A percentile compares a stretch with the other conserved stretches of the same genome.
Evolutionary conservation across 2,113 vertebrate species (phyloP).

Genomic region (Taxidea taxus): DNA sequence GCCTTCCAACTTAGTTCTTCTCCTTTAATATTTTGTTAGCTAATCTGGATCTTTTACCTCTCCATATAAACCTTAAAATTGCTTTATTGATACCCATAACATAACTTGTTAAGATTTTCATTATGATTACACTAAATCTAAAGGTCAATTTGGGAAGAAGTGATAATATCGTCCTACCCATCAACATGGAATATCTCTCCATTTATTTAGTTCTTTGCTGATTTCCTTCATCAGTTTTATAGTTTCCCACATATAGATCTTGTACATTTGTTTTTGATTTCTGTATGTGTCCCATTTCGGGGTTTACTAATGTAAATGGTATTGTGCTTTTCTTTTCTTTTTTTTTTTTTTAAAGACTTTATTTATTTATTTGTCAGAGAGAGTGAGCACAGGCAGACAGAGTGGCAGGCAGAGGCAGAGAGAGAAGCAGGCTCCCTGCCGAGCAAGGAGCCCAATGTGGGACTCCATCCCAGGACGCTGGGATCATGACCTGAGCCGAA

Average conservation of each 20-base stretch:
- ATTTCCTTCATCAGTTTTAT: not conserved
- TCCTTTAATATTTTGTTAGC: not conserved
- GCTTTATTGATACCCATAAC: not conserved
- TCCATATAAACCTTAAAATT: not conserved
- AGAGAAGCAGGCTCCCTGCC: too few relatives aligned
- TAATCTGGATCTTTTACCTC: not conserved
- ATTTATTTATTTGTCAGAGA: too few relatives aligned
- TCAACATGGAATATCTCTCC: not conserved
- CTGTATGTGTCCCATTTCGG: not conserved
- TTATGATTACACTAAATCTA: not conserved
- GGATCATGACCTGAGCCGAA: too few relatives aligned
- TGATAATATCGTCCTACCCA: not conserved
- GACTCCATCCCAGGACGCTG: too few relatives aligned
- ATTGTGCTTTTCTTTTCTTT: not conserved
- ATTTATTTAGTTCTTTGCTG: not conserved
- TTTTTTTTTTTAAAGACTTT: too few relatives aligned
- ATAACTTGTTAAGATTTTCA: not conserved
- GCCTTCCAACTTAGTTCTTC: not conserved
- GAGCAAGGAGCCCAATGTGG: too few relatives aligned
- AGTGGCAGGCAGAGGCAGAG: too few relatives aligned
- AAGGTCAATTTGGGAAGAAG: not conserved
- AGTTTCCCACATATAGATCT: not conserved
- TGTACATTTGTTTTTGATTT: not conserved
- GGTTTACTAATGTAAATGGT: not conserved
- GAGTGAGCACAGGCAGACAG: too few relatives aligned